Evolutionary conservation across 2,113 vertebrate genomes (phyloP).

Genomic region (Chloropsis hardwickii): DNA sequence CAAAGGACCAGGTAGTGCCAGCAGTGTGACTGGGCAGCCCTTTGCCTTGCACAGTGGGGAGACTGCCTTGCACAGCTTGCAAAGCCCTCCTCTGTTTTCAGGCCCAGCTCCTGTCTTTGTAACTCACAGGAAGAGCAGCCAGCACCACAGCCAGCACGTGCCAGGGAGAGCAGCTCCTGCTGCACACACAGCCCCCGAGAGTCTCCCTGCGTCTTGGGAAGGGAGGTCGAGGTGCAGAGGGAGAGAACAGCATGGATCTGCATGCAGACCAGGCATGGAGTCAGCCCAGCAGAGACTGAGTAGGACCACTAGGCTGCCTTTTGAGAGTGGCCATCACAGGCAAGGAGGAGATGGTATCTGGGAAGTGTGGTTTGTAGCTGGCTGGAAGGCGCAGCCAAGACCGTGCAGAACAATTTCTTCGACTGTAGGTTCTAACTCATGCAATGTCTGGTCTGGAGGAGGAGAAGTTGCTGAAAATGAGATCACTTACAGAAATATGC

Average conservation of each 20-base stretch:
- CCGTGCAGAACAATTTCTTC: neutral
- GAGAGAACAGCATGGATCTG: neutral
- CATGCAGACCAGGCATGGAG: neutral
- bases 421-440: neutral
- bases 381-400: neutral
- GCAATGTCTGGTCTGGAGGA: neutral
- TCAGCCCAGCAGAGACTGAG: neutral
- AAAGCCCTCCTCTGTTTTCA: neutral
- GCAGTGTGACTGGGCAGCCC: neutral
- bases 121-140: accelerated
- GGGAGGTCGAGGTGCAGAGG: neutral
- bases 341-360: neutral
- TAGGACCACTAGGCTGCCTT: neutral
- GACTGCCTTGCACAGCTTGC: neutral
- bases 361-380: neutral
- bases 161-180: neutral
- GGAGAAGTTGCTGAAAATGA: neutral
- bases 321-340: neutral
- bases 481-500: neutral
- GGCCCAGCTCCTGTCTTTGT: neutral
- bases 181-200: neutral
- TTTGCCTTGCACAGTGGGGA: accelerated
- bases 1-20: neutral
- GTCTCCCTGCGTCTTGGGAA: neutral
- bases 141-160: neutral